Percentiles rank a stretch among this genome's conserved stretches.
Evolutionary conservation across 2,113 vertebrate species (phyloP).

Genomic region (Maccullochella peelii): DNA sequence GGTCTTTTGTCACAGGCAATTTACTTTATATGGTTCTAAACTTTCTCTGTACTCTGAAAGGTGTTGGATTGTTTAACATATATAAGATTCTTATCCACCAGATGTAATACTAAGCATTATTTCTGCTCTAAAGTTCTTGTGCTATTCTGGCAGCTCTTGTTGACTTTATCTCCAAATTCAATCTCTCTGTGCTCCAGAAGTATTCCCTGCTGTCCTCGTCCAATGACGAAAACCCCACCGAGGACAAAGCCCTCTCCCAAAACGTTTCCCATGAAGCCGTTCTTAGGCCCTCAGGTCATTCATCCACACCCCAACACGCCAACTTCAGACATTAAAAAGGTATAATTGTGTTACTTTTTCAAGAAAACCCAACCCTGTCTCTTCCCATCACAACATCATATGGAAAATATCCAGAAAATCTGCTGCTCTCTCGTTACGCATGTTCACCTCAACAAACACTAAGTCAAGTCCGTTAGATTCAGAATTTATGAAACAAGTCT

Average conservation of each 20-base stretch:
- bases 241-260: slow-evolving; percentile 94
- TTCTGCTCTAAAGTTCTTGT: slow-evolving; percentile 45
- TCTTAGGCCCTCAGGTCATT: slow-evolving; percentile 88
- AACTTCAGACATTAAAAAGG: background rate
- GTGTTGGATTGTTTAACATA: background rate
- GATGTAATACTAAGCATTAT: background rate
- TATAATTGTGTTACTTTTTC: background rate
- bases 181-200: slow-evolving; percentile 78
- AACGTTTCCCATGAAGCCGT: slow-evolving; percentile 90
- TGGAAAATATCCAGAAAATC: background rate
- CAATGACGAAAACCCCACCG: slow-evolving; percentile 94
- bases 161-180: slow-evolving; percentile 81
- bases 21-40: background rate
- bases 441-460: background rate
- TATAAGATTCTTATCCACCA: background rate
- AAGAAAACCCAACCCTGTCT: background rate
- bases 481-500: background rate
- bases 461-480: background rate
- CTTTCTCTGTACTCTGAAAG: background rate
- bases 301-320: slow-evolving; percentile 90
- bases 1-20: no score
- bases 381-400: background rate
- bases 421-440: background rate
- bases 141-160: slow-evolving; percentile 62
- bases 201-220: slow-evolving; percentile 86